A percentile compares a stretch with the other conserved stretches of the same genome.
Evolutionary conservation across 1,140 invertebrate genomes (phyloP).

Genomic region (Polyergus mexicanus): DNA sequence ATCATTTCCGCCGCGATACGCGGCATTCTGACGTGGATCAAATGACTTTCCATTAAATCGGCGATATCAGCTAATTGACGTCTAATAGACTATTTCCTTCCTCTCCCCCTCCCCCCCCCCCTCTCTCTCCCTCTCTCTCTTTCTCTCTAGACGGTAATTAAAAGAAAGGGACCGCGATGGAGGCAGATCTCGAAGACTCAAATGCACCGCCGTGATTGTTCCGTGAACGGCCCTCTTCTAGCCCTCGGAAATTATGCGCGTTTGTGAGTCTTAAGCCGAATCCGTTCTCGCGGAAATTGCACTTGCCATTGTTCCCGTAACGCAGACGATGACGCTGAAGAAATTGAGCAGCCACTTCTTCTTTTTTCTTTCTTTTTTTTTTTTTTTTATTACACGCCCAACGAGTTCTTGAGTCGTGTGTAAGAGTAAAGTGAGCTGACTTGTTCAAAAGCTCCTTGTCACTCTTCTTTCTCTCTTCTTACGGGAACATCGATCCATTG

Average conservation of each 20-base stretch:
- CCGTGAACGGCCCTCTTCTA: background rate
- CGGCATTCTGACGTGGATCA: background rate
- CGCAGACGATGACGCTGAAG: background rate
- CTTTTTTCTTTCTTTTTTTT: background rate
- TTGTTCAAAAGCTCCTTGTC: background rate
- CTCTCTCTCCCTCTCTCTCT: background rate
- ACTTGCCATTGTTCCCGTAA: constrained; percentile 45
- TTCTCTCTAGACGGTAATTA: background rate
- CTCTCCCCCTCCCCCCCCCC: no score
- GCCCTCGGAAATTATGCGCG: constrained; percentile 15
- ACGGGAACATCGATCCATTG: background rate
- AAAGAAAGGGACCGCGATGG: background rate
- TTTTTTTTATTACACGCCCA: background rate
- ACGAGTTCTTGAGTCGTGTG: constrained; percentile 1
- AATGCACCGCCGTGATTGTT: constrained; percentile 42
- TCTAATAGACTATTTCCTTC: constrained; percentile 1
- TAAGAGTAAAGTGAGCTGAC: background rate
- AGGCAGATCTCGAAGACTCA: constrained; percentile 9
- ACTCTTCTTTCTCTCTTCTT: background rate
- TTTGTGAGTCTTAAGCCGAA: constrained; percentile 19
- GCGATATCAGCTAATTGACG: background rate
- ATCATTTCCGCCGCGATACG: constrained; percentile 33
- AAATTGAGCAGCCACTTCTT: constrained; percentile 19
- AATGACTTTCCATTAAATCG: constrained; percentile 33
- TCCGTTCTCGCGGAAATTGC: constrained; percentile 39